Base-by-base conservation (phyloP, 2,888 invertebrate species). In the Catocala nupta region DNA sequence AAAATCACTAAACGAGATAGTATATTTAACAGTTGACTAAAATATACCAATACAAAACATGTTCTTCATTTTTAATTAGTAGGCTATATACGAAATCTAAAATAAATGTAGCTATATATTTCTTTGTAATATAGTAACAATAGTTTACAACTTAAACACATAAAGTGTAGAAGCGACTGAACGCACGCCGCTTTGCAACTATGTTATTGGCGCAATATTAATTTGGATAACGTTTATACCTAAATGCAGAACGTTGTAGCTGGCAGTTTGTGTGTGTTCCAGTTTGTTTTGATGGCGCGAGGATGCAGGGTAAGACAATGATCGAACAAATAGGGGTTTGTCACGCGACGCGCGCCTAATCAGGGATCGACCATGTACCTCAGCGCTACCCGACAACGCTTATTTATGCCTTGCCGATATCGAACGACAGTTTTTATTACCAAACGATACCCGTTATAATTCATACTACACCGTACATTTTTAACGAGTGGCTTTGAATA, bases 281-380 rank as follows among this genome's bases (percentile, higher is more conserved):
- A 70, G 81, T 83, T 81, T 80, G 82, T 88, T 86, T 83, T 85
- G 89, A 90, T 89, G 87, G 87, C 78, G 88, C 84, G 85, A 87
- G 89, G 90, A 89, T 89, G 89, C 90, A 84, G 87, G 70, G 76
- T 77, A 83, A 91, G 90, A 93, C 93, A 93, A 92, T 91, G 91
- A 92, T 91, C 89, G 86, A 88, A 92, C 93, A 92, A 94, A 94
- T 93, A 93, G 93, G 85, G 86, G 80, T 90, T 90, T 87, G 93
- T 92, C 93, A 94, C 93, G 93, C 93, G 81, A 94, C 69, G 79
- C 76, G 71, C 70, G 77, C 79, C 87, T 92, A 92, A 93, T 94
- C 93, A 88, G 85, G 80, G 81, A 92, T 93, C 92, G 87, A 73
- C 82, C 82, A 81, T 90, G 91, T 91, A 84, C 83, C 83, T 67